Evolutionary conservation across 2,888 invertebrate genomes (phyloP).

Genomic region (Cyrtodaria siliqua): DNA sequence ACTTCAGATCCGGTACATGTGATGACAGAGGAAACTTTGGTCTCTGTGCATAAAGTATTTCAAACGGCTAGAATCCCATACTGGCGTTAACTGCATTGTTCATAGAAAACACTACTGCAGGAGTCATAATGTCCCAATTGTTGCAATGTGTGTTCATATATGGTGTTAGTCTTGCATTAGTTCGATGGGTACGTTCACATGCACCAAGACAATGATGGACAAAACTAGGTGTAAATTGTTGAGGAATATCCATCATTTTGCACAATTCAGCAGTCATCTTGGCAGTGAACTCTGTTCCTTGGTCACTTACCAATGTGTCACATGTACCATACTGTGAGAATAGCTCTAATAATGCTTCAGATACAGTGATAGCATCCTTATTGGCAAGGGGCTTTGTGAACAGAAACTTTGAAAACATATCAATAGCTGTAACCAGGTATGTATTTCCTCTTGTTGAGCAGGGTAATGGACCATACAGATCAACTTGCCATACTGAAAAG

Average conservation of each 20-base stretch:
- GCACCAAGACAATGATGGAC: slow-evolving; percentile 44
- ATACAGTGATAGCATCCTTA: slow-evolving; percentile 46
- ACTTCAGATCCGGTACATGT: background rate
- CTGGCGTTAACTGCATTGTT: slow-evolving; percentile 32
- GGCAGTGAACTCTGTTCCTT: slow-evolving; percentile 50
- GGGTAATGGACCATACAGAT: slow-evolving; percentile 48
- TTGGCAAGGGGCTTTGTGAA: slow-evolving; percentile 34
- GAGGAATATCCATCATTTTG: too few relatives aligned
- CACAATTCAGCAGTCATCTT: slow-evolving; percentile 33
- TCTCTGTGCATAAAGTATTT: slow-evolving; percentile 40
- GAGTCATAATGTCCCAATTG: slow-evolving; percentile 29
- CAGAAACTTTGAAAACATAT: slow-evolving; percentile 51
- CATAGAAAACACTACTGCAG: slow-evolving; percentile 37
- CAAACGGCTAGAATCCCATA: slow-evolving; percentile 43
- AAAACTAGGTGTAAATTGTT: too few relatives aligned
- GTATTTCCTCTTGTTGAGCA: slow-evolving; percentile 18
- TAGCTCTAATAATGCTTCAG: slow-evolving; percentile 31
- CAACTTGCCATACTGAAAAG: slow-evolving; percentile 61
- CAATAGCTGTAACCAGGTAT: slow-evolving; percentile 49
- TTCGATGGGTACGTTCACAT: slow-evolving; percentile 45
- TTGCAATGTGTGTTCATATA: slow-evolving; percentile 27
- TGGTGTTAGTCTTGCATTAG: slow-evolving; percentile 21
- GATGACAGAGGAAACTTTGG: slow-evolving; percentile 41
- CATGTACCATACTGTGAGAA: slow-evolving; percentile 49
- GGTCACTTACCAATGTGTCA: too few relatives aligned